phyloP scores from a whole-genome alignment of 2,888 invertebrate genomes.

The Acanthosepion esculentum region DNA sequence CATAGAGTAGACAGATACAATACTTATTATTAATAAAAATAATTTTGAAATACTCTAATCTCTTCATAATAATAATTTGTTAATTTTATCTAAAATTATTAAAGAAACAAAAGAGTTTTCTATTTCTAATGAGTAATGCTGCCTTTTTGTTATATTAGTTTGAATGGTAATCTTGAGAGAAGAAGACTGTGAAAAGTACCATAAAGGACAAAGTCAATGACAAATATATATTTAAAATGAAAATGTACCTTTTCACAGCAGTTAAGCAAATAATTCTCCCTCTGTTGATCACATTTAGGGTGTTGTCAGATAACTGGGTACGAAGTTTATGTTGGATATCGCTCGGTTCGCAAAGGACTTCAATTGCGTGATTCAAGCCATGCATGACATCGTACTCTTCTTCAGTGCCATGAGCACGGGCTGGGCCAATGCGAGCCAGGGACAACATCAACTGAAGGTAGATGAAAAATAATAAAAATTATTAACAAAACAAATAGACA shows the following conservation, averaged over 20 bases:
- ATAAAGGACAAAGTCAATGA: no score
- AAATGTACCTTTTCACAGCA: constrained; percentile 80
- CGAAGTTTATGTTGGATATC: constrained; percentile 82
- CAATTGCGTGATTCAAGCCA: constrained; percentile 89
- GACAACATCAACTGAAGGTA: constrained; percentile 84
- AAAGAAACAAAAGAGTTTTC: no score
- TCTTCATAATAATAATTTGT: no score
- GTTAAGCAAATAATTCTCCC: constrained; percentile 94
- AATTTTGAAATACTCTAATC: no score
- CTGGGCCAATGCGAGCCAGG: constrained; percentile 87
- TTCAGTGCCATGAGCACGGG: constrained; percentile 70
- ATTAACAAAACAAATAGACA: background rate
- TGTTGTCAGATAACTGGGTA: constrained; percentile 76
- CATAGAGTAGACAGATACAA: no score
- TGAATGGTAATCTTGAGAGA: no score
- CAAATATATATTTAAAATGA: background rate
- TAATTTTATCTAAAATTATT: no score
- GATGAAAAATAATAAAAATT: background rate
- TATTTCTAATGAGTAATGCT: no score
- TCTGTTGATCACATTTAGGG: constrained; percentile 77
- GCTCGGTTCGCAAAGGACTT: constrained; percentile 87
- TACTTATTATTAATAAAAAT: no score
- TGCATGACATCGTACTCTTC: constrained; percentile 80
- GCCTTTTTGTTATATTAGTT: no score
- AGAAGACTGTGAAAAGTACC: no score